A percentile compares a stretch with the other conserved stretches of the same genome.
Evolutionary conservation across 2,797 vertebrate genomes (phyloP).

Genomic region (Peromyscus nudipes): DNA sequence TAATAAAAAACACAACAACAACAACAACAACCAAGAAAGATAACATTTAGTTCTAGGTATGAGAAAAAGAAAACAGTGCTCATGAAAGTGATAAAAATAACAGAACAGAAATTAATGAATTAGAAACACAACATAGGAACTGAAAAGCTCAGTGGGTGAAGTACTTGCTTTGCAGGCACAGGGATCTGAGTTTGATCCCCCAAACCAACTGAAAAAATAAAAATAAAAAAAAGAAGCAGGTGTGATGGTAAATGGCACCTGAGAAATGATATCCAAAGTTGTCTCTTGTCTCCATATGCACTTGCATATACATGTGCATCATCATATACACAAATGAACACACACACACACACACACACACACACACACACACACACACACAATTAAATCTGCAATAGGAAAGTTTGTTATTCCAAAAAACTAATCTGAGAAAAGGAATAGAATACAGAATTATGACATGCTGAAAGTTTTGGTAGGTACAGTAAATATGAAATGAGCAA

Average conservation of each 20-base stretch:
- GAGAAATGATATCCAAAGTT: not conserved
- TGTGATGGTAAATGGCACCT: not conserved
- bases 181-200: not conserved
- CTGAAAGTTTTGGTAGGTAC: not conserved
- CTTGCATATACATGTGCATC: not conserved
- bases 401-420: not conserved
- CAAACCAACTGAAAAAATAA: not conserved
- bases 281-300: not conserved
- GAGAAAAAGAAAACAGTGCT: constrained; percentile 7
- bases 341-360: not conserved
- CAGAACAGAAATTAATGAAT: constrained; percentile 29
- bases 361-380: not conserved
- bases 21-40: not conserved
- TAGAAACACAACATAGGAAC: not conserved
- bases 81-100: not conserved
- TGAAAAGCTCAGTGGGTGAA: not conserved
- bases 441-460: not conserved
- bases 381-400: not conserved
- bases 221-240: not conserved
- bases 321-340: no score
- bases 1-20: not conserved
- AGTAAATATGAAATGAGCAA: not conserved
- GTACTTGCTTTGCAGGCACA: not conserved
- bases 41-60: not conserved
- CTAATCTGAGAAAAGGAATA: constrained; percentile 25